phyloP scores from a whole-genome alignment of 2,888 invertebrate genomes.

The Seira sanloemensis region DNA sequence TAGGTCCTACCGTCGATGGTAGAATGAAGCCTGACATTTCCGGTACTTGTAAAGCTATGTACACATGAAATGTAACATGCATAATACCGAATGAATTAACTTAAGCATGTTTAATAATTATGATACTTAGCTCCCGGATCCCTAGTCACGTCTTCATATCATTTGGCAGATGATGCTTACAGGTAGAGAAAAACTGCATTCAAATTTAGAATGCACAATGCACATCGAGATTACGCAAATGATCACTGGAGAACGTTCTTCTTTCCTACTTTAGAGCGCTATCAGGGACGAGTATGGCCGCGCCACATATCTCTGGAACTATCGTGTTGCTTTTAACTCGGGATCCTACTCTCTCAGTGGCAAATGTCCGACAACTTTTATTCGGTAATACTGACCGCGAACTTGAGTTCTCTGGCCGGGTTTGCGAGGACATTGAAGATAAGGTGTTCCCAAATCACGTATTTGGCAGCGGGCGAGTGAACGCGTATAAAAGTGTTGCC shows the following conservation, averaged over 20 bases:
- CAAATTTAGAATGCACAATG: no score
- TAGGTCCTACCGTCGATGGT: constrained; percentile 46
- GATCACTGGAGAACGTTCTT: not conserved
- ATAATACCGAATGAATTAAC: no score
- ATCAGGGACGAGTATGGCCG: constrained; percentile 45
- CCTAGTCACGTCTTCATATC: constrained; percentile 49
- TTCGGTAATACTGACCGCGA: constrained; percentile 17
- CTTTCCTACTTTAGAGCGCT: not conserved
- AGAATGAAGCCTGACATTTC: constrained; percentile 62
- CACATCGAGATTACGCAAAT: no score
- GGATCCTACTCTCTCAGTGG: not conserved
- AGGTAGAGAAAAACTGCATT: no score
- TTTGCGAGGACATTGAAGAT: constrained; percentile 28
- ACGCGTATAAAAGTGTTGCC: constrained; percentile 38
- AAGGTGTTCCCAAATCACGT: constrained; percentile 47
- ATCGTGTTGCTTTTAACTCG: constrained; percentile 45
- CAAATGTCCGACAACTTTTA: constrained; percentile 7
- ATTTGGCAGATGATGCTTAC: constrained; percentile 49
- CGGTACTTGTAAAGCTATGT: not conserved
- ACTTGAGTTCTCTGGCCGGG: constrained; percentile 25
- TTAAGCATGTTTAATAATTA: not conserved
- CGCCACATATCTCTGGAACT: constrained; percentile 38
- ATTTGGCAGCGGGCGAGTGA: constrained; percentile 46
- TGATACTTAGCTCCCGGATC: constrained; percentile 61
- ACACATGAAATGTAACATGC: not conserved